Evolutionary conservation across 2,113 vertebrate species (phyloP).

Genomic region (Lepisosteus osseus): DNA sequence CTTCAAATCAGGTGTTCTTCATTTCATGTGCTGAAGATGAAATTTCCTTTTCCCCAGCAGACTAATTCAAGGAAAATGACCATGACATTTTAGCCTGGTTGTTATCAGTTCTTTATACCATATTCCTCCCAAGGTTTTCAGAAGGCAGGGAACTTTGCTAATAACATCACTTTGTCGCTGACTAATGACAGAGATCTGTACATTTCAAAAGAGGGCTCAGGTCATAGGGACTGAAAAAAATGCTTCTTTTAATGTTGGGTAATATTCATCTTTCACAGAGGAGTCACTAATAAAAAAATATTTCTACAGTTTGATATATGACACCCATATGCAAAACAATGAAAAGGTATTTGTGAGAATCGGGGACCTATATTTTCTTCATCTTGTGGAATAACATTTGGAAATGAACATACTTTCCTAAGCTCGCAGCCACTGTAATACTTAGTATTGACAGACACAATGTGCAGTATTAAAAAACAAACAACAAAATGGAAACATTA

Average conservation of each 20-base stretch:
- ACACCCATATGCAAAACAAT: too few relatives aligned
- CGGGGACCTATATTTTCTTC: too few relatives aligned
- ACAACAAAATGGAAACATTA: too few relatives aligned
- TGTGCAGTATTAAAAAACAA: too few relatives aligned
- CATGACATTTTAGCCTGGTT: not conserved
- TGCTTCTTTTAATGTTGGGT: too few relatives aligned
- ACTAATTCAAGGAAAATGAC: slow-evolving; percentile 7
- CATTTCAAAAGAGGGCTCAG: not conserved
- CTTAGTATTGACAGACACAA: too few relatives aligned
- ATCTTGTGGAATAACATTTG: too few relatives aligned
- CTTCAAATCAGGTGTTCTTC: slow-evolving; percentile 6
- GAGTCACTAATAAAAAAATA: not conserved
- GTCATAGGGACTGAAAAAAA: too few relatives aligned
- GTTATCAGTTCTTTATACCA: not conserved
- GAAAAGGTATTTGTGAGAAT: too few relatives aligned
- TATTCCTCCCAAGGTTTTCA: not conserved
- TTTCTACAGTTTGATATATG: too few relatives aligned
- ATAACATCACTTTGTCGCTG: not conserved
- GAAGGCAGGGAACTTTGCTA: not conserved
- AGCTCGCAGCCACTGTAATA: too few relatives aligned
- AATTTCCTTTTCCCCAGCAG: not conserved
- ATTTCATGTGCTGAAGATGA: slow-evolving; percentile 5
- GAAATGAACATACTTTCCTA: too few relatives aligned
- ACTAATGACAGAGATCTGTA: not conserved
- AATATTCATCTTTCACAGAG: not conserved